Base-by-base conservation (phyloP, 2,113 vertebrate species). In the Bathybates hornii region DNA sequence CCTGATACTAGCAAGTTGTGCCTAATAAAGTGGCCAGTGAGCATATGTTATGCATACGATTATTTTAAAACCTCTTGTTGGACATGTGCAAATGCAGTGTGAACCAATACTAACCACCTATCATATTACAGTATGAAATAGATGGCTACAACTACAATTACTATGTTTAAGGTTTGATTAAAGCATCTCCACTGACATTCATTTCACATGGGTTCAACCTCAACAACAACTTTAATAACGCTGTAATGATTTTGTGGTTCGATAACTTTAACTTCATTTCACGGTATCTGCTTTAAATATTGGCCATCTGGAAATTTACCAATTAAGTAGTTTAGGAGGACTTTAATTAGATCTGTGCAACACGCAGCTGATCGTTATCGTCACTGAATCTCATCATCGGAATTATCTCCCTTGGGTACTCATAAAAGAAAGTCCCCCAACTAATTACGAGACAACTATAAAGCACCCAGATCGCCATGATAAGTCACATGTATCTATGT, bases 281-380 rank as follows among this genome's bases (percentile, higher is more conserved):
- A 68, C 43, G 54, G 56, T 68, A 41, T 66, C 61, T 54, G 53
- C 29, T 68, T 90, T 14, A 84, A 54, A 78, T 80, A 63, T 66
- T 7, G 1, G 4, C 79, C 59, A 79, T 61, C 41, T 66, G 78
- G 53, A 87, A 89, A 87, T 87, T 61, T 27, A 83, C 71, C 86
- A 32, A 50, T 78, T 54, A 73, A 56, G 59, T 63, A 41, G 61
- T 86, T 84, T 82, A 17, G 29, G 27, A 59, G 59, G 56, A 81
- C 10, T 83, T 91, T 88, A 88, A 92, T 88, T 81, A 85, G 63
- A 71, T 78, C 56, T 4, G 43, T 82, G 61, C 45, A 8, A 17
- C 29, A 53, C 2, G 21, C 68, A 68, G 53, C 34, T 85, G 54
- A 82, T 83, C 8, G 7, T 81, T 84, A 38, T 50, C 38, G 54